A percentile compares a stretch with the other conserved stretches of the same genome.
Evolutionary conservation across 1,140 invertebrate genomes (phyloP).

Genomic region (Sitobion miscanthi): DNA sequence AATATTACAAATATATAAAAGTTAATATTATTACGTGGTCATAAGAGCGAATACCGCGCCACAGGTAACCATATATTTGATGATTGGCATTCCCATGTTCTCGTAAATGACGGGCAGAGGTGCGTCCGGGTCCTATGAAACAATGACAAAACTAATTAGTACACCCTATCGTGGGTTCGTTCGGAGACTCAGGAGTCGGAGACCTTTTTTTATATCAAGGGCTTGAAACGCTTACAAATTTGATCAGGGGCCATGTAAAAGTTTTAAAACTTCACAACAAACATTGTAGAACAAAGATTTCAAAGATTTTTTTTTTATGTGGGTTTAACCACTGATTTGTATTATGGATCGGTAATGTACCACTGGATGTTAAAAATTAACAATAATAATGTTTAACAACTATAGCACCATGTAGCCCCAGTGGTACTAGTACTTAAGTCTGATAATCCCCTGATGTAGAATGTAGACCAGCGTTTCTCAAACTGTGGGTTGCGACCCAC

Average conservation of each 20-base stretch:
- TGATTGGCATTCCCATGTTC: constrained; percentile 76
- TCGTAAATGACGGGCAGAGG: constrained; percentile 85
- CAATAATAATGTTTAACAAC: too few species aligned
- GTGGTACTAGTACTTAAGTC: too few species aligned
- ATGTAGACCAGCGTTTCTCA: too few species aligned
- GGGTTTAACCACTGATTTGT: too few species aligned
- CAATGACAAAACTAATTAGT: not conserved
- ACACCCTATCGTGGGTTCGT: not conserved
- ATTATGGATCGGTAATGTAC: too few species aligned
- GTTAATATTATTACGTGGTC: constrained; percentile 41
- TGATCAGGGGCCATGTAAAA: not conserved
- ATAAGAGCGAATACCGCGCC: constrained; percentile 64
- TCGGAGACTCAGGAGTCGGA: not conserved
- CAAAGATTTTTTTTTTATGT: too few species aligned
- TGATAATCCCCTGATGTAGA: too few species aligned
- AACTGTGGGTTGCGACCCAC: too few species aligned
- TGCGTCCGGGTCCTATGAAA: constrained; percentile 63
- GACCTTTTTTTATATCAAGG: not conserved
- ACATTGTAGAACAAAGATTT: too few species aligned
- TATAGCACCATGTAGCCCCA: too few species aligned
- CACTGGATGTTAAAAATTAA: too few species aligned
- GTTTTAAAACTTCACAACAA: not conserved
- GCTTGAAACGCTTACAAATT: not conserved
- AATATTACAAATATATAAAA: not conserved
- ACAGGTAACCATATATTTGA: constrained; percentile 83